phyloP scores from a whole-genome alignment of 2,888 invertebrate genomes.

The Caenorhabditis panamensis region DNA sequence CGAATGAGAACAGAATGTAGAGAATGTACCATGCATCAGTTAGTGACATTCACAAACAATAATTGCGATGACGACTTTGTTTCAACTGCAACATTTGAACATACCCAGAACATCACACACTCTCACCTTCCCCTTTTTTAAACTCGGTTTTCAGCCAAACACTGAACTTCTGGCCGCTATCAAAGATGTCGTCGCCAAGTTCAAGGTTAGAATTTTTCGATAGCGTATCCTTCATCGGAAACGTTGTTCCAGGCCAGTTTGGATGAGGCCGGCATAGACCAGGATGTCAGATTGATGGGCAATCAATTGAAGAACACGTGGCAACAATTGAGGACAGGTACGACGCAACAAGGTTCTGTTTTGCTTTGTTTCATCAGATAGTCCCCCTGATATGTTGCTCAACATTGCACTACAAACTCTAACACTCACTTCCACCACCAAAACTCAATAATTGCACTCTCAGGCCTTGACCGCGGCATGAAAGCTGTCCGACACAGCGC shows the following conservation, averaged over 20 bases:
- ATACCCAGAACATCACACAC: background rate
- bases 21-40: constrained; percentile 12
- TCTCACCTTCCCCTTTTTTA: background rate
- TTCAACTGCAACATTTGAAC: constrained; percentile 1
- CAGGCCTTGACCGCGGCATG: constrained; percentile 71
- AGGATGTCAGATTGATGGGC: constrained; percentile 73
- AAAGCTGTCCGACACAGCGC: constrained; percentile 70
- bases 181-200: constrained; percentile 76
- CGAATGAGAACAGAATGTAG: background rate
- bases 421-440: constrained; percentile 8
- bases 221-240: no score
- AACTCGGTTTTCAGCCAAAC: constrained; percentile 73
- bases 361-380: constrained; percentile 13
- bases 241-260: constrained; percentile 60
- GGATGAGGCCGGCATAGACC: constrained; percentile 73
- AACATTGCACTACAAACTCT: background rate
- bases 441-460: constrained; percentile 41
- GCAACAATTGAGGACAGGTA: constrained; percentile 76
- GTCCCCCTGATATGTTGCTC: constrained; percentile 1
- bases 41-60: constrained; percentile 2
- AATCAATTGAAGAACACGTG: constrained; percentile 76
- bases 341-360: constrained; percentile 62
- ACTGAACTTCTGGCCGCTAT: constrained; percentile 76
- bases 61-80: background rate
- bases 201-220: no score